Conservation (phyloP, 2,113 vertebrate genomes). For the Lonchura striata region DNA sequence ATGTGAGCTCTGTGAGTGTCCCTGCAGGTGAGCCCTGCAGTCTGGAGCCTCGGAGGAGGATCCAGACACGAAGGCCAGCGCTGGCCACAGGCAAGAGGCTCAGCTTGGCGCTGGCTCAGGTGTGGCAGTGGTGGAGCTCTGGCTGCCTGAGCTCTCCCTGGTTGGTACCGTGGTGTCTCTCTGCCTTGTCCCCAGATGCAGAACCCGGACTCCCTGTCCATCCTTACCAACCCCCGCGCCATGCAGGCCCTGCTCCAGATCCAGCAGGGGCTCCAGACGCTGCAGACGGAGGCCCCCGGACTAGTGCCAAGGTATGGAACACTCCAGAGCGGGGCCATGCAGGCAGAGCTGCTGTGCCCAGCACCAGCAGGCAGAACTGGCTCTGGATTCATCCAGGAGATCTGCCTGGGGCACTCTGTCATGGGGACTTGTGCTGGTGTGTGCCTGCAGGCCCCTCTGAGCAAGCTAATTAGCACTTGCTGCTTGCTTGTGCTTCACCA, state of each 20-base stretch:
- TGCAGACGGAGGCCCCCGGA: constrained; percentile 95
- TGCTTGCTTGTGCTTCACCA: neutral
- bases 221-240: constrained; percentile 95
- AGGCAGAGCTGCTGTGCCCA: neutral
- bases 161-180: neutral
- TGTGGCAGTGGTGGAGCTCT: neutral
- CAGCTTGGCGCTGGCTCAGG: neutral
- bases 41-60: neutral
- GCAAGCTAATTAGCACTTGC: neutral
- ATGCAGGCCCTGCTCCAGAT: constrained; percentile 99
- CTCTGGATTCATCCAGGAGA: neutral
- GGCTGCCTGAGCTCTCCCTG: neutral
- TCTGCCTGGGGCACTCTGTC: neutral
- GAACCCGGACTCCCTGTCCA: constrained; percentile 94
- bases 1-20: neutral
- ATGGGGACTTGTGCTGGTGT: fast-evolving
- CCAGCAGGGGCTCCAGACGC: constrained; percentile 95
- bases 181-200: constrained; percentile 85
- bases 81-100: neutral
- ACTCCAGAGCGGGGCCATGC: neutral
- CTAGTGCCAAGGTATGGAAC: constrained; percentile 86
- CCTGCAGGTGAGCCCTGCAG: neutral
- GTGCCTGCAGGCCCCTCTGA: neutral
- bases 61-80: fast-evolving
- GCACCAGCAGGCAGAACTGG: neutral